These are phyloP conservation scores for Cremastinae sp. DNA, from an alignment of 2,888 invertebrate genomes.

Conservation along the genomic window DNA sequence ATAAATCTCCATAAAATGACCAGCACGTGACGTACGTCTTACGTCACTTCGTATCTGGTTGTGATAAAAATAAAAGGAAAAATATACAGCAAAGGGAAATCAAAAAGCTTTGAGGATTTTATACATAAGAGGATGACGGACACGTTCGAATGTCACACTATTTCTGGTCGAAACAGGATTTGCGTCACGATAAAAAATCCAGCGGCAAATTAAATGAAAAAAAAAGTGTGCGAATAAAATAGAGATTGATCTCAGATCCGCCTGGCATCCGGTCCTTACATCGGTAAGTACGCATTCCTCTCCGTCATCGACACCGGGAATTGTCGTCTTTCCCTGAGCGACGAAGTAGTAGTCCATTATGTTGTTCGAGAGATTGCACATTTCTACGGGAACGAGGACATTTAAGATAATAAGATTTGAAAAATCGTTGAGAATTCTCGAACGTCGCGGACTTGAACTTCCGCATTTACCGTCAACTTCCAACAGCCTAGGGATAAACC, in stretches of 20 bases:
- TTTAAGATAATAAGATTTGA: slow-evolving; percentile 63
- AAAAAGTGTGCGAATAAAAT: slow-evolving; percentile 6
- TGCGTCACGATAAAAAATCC: slow-evolving; percentile 23
- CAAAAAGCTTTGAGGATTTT: too few relatives aligned
- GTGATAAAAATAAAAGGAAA: too few relatives aligned
- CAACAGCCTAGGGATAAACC: slow-evolving; percentile 10
- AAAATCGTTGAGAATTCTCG: background rate
- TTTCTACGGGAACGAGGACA: slow-evolving; percentile 82
- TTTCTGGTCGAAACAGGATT: background rate
- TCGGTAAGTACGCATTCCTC: slow-evolving; percentile 92
- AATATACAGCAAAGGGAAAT: too few relatives aligned
- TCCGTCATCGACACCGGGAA: slow-evolving; percentile 94
- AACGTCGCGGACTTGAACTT: too few relatives aligned
- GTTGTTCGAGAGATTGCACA: slow-evolving; percentile 89
- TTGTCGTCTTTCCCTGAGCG: slow-evolving; percentile 95
- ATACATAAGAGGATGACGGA: too few relatives aligned
- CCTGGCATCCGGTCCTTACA: slow-evolving; percentile 83
- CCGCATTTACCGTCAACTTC: slow-evolving; percentile 1
- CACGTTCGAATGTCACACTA: too few relatives aligned
- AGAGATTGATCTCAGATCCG: slow-evolving; percentile 33
- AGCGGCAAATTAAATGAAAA: slow-evolving; percentile 30
- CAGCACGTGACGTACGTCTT: too few relatives aligned
- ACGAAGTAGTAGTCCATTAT: slow-evolving; percentile 93
- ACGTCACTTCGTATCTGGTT: too few relatives aligned
- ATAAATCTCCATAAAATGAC: too few relatives aligned